These are phyloP conservation scores for Ptychobarbus kaznakovi DNA, from an alignment of 2,797 vertebrate species.

Conservation along the genomic window DNA sequence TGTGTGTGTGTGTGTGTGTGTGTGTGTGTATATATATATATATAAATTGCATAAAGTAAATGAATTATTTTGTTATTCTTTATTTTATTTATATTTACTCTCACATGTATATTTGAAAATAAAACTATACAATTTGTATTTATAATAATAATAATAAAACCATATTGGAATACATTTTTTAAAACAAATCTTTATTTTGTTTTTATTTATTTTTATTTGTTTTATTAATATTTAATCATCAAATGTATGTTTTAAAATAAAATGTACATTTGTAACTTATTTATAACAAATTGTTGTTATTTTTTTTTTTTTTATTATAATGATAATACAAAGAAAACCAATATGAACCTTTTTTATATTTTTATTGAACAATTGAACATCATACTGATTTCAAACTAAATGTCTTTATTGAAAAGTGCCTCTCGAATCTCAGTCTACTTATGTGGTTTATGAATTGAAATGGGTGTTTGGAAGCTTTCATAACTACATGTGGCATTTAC, in stretches of 20 bases:
- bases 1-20: too few relatives aligned
- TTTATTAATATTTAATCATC: neutral
- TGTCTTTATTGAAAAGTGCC: neutral
- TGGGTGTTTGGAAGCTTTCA: neutral
- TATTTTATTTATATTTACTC: too few relatives aligned
- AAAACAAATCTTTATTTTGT: neutral
- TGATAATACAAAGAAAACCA: neutral
- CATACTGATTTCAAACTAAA: neutral
- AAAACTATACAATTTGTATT: neutral
- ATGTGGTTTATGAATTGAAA: neutral
- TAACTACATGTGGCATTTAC: slow-evolving; percentile 52
- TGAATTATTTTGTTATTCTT: too few relatives aligned
- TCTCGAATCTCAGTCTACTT: neutral
- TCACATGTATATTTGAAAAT: too few relatives aligned
- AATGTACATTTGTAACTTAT: neutral
- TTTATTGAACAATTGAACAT: neutral
- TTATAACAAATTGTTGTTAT: neutral
- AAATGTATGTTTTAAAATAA: neutral
- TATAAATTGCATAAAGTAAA: too few relatives aligned
- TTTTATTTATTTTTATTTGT: neutral
- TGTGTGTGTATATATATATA: neutral
- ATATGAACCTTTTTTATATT: too few relatives aligned
- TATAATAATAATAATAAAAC: neutral
- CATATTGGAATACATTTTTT: neutral
- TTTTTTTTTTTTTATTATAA: neutral